Base-by-base conservation (phyloP, 1,140 invertebrate species). In the Arctopsyche grandis region DNA sequence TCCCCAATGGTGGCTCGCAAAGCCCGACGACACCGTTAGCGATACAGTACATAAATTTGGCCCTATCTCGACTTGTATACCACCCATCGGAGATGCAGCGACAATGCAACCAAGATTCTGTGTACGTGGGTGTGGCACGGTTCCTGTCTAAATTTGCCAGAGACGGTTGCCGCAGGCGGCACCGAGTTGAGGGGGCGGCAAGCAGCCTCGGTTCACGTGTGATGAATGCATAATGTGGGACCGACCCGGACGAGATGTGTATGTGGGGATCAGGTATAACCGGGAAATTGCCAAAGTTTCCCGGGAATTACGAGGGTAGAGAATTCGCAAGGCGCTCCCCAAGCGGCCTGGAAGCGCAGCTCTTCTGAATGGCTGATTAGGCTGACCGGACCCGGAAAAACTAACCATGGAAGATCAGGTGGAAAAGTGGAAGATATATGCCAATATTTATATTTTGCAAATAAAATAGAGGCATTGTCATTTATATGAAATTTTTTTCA, bases 151-250 rank as follows among this genome's bases (percentile, higher is more conserved):
- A 52, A 52, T 52, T 52, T 12, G 10, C 12, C 48, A 16, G 10
- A 52, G 48, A 52, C 10, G 48, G 48, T 52, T 12, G 48, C 48
- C 48, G 10, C 48, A 52, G 16, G 48, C 48, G 48, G 10, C 48
- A 12, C 48, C 48, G 3, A 52, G 48, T 16, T 10, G 12, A 52
- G 12, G 48, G 48, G 48, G 16, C 29, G 29, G 7, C 29, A n/a
- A n/a, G n/a, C n/a, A 38, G 29, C 16, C 48, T 52, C 5, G 58
- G 14, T n/a, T 24, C 58, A 46, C 58, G 52, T 43, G 75, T 66
- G 75, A 76, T 76, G 75, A 76, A 76, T 76, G 75, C 75, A 76
- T 76, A 76, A 76, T 76, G 58, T 16, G 73, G n/a, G 56, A 10
- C 16, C 21, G 7, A 19, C 44, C 44, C 43, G 46, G n/a, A 21